A percentile compares a stretch with the other conserved stretches of the same genome.
These are phyloP conservation scores for Poecile atricapillus DNA, from an alignment of 2,113 vertebrate species.

Conservation along the genomic window DNA sequence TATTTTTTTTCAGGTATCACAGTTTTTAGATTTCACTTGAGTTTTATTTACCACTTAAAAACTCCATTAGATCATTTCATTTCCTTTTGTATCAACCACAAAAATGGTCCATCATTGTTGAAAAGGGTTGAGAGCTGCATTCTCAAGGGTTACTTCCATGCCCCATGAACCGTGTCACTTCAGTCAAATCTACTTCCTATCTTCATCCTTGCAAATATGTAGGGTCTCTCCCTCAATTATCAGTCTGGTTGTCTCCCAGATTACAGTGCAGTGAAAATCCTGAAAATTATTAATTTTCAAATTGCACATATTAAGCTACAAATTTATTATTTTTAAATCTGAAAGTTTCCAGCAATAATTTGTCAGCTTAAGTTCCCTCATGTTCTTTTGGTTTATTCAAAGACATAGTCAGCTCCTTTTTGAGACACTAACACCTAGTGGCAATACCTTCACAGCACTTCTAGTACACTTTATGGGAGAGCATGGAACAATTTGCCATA, in stretches of 20 bases:
- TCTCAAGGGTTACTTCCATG: background rate
- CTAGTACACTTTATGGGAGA: fast-evolving
- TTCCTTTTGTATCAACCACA: background rate
- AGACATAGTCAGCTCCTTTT: background rate
- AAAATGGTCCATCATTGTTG: background rate
- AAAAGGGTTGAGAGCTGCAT: background rate
- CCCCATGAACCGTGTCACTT: background rate
- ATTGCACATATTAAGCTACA: background rate
- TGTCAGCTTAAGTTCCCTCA: background rate
- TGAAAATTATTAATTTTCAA: background rate
- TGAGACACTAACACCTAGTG: background rate
- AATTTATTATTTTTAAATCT: background rate
- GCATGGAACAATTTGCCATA: background rate
- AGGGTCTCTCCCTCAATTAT: background rate
- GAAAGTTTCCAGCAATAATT: background rate
- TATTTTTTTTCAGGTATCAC: background rate
- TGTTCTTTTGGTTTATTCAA: background rate
- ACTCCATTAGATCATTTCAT: background rate
- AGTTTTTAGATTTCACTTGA: background rate
- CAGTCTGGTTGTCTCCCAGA: background rate
- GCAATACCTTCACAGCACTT: background rate
- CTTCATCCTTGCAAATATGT: background rate
- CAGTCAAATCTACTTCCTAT: background rate
- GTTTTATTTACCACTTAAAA: background rate
- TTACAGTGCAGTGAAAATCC: background rate